phyloP scores from a whole-genome alignment of 2,113 vertebrate species.

The Kryptolebias marmoratus region DNA sequence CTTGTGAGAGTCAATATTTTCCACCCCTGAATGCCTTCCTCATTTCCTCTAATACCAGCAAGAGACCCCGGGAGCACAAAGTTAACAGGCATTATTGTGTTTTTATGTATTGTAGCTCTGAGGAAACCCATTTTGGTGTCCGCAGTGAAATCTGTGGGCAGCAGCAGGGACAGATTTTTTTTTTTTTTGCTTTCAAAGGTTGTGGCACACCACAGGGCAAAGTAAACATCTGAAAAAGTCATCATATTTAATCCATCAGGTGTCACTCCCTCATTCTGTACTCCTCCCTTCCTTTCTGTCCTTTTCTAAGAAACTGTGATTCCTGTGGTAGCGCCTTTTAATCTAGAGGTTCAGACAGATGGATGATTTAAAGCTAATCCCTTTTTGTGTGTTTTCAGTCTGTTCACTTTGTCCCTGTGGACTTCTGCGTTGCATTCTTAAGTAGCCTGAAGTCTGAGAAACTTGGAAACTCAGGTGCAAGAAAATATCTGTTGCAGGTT shows the following conservation, averaged over 20 bases:
- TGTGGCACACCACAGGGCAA: slow-evolving; percentile 15
- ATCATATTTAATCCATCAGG: slow-evolving; percentile 58
- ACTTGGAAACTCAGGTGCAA: neutral
- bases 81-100: slow-evolving; percentile 10
- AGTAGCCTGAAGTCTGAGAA: neutral
- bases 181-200: slow-evolving; percentile 1
- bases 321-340: slow-evolving; percentile 35
- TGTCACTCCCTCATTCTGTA: slow-evolving; percentile 4
- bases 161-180: neutral
- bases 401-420: neutral
- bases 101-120: neutral
- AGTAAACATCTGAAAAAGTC: slow-evolving; percentile 47
- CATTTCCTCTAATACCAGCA: slow-evolving; percentile 16
- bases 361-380: slow-evolving; percentile 51
- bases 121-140: slow-evolving; percentile 23
- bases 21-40: slow-evolving; percentile 7
- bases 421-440: neutral
- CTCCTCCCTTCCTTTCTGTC: slow-evolving; percentile 3
- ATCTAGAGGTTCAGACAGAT: slow-evolving; percentile 60
- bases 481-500: neutral
- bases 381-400: neutral
- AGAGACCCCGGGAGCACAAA: slow-evolving; percentile 26
- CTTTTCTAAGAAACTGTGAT: slow-evolving; percentile 48
- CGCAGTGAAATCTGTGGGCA: slow-evolving; percentile 4
- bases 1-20: slow-evolving; percentile 17